Base-by-base conservation (phyloP, 1,140 invertebrate species). In the Rhagoletis zephyria region DNA sequence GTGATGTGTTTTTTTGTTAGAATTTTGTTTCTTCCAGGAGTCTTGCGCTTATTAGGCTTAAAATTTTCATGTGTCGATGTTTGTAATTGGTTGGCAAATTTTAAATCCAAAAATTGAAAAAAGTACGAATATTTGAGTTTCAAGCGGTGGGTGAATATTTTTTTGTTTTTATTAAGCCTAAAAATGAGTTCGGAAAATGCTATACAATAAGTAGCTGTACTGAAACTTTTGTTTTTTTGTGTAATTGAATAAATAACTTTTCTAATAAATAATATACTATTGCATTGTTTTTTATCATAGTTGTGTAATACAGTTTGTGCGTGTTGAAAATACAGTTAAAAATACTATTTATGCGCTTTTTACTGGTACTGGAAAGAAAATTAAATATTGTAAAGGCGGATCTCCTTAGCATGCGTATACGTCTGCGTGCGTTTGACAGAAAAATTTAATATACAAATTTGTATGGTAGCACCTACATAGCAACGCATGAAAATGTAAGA, bases 231-330 rank as follows among this genome's bases (percentile, higher is more conserved):
- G 4, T 14, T 63, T 30, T 30, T 1, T 63, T 63, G 61, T 63
- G 61, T 63, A 63, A 63, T 63, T 56, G 5, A 10, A 63, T 63
- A 63, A 4, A 4, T 63, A 14, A 30, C 30, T 30, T 30, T 30
- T 30, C 30, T 30, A n/a, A 6, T 56, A 48, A n/a, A 56, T 56
- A 16, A 61, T 61, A 86, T 45, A 45, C 40, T 64, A 56, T 86
- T 86, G 56, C 59, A 61, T 30, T 74, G 30, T 30, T 48, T 42
- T 74, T 48, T 74, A 74, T 74, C 30, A 74, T 40, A 86, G 4
- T 86, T 40, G 14, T 64, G 10, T 86, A 86, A 86, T 86, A 86
- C 85, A 86, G 85, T 86, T 86, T 86, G 10, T 64, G 85, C 42
- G 51, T 6, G 10, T 30, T 12, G 42, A 86, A 86, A 86, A 64